Conservation (phyloP, 2,113 vertebrate species). For the Brienomyrus brachyistius region DNA sequence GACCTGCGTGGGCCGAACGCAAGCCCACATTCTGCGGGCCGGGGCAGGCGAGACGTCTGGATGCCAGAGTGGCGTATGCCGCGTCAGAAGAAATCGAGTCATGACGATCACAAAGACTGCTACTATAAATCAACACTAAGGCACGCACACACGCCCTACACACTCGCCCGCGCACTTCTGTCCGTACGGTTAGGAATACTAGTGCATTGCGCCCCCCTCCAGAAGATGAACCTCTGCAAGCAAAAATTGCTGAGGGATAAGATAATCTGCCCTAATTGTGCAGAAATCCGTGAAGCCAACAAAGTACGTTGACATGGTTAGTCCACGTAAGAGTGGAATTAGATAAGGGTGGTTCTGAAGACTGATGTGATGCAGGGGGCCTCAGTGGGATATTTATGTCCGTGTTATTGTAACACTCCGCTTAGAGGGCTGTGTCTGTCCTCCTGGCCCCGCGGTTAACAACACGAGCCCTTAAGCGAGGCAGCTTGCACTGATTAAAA, state of each 20-base stretch:
- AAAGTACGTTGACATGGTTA: conserved; percentile 6
- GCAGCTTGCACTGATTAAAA: conserved; percentile 21
- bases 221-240: not conserved
- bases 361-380: not conserved
- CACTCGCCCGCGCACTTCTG: not conserved
- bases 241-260: not conserved
- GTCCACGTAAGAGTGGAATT: not conserved
- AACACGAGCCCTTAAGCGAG: not conserved
- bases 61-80: not conserved
- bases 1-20: not conserved
- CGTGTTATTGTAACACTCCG: conserved; percentile 15
- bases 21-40: not conserved
- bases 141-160: not conserved
- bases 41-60: not conserved
- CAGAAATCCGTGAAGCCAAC: not conserved
- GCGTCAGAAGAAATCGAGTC: not conserved
- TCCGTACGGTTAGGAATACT: not conserved
- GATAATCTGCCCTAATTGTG: not conserved
- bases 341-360: conserved; percentile 12
- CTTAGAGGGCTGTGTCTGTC: not conserved
- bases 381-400: conserved; percentile 6
- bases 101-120: not conserved
- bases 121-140: not conserved
- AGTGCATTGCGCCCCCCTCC: not conserved
- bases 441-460: not conserved